A percentile compares a stretch with the other conserved stretches of the same genome.
Conservation (phyloP, 2,113 vertebrate species). For the Colinus virginianus region DNA sequence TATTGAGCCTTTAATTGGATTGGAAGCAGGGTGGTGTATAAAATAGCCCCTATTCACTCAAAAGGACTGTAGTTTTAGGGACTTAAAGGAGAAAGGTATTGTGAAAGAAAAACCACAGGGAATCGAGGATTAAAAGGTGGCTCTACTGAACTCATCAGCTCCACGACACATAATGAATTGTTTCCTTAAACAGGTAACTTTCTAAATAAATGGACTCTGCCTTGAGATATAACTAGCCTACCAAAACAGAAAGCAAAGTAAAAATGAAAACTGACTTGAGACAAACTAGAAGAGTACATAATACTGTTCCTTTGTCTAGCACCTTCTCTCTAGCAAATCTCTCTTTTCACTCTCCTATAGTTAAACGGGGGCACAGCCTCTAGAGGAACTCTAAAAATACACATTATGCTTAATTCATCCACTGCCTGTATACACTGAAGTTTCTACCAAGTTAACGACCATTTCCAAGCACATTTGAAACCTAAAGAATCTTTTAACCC, state of each 20-base stretch:
- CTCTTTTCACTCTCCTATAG: background rate
- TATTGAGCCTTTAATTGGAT: slow-evolving; percentile 97
- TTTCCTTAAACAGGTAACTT: slow-evolving; percentile 87
- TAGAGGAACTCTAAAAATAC: background rate
- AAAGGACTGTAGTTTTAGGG: slow-evolving; percentile 85
- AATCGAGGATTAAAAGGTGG: slow-evolving; percentile 86
- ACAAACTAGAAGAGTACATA: background rate
- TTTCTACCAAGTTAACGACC: background rate
- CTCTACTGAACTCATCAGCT: slow-evolving; percentile 86
- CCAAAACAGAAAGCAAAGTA: slow-evolving; percentile 52
- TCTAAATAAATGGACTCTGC: slow-evolving; percentile 74
- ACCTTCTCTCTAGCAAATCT: background rate
- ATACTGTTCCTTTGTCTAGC: background rate
- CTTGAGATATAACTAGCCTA: slow-evolving; percentile 44
- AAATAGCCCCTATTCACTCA: slow-evolving; percentile 90
- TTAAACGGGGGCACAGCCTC: background rate
- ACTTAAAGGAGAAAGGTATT: slow-evolving; percentile 84
- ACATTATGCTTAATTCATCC: background rate
- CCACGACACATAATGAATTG: slow-evolving; percentile 83
- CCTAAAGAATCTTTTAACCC: background rate
- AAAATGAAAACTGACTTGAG: slow-evolving; percentile 58
- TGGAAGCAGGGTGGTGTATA: slow-evolving; percentile 92
- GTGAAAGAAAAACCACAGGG: slow-evolving; percentile 84
- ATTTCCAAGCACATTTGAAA: background rate
- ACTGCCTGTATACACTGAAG: background rate